Evolutionary conservation across 2,888 invertebrate genomes (phyloP), one percentile per base, ranked within the genome.

Genomic region (Hesperia comma): DNA sequence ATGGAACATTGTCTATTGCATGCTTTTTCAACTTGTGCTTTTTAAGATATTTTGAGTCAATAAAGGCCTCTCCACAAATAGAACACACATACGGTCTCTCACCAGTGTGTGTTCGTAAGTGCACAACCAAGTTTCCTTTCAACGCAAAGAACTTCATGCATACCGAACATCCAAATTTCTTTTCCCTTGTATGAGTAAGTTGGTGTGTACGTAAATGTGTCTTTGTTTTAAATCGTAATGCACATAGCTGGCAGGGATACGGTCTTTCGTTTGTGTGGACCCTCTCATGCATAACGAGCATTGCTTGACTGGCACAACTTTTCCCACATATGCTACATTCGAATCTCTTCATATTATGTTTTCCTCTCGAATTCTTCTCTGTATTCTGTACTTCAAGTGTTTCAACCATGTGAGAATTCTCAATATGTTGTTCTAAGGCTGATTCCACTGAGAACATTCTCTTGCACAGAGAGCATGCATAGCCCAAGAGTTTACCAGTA

Each of bases 81-180:
- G 84, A 79, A 71, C 93, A 93, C 0, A 87, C 81, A 74, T 93
- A 93, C 0, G 93, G 93, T 0, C 93, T 70, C 68, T 93, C 93
- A 0, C 93, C 93, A 0, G 93, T 93, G 68, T 93, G 93, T 0
- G 93, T 93, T 5, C 93, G 74, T 54, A 92, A 77, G 75, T 93
- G 93, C 1, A 93, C 92, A 0, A 93, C 92, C 46, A 93, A 78
- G 71, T 93, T 93, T 0, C 93, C 93, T 78, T 93, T 93, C 4
- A 93, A 71, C 0, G 93, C 92, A 78, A 93, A 93, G 79, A 92
- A 93, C 67, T 93, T 93, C 92, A 92, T 89, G 72, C 93, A 93
- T 51, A 93, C 89, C 0, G 93, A 93, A 72, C 93, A 93, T 0
- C 93, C 93, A 79, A 93, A 93, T 69, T 92, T 91, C 75, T 93